These are phyloP conservation scores for Colossoma macropomum DNA, from an alignment of 2,113 vertebrate genomes.

Conservation along the genomic window DNA sequence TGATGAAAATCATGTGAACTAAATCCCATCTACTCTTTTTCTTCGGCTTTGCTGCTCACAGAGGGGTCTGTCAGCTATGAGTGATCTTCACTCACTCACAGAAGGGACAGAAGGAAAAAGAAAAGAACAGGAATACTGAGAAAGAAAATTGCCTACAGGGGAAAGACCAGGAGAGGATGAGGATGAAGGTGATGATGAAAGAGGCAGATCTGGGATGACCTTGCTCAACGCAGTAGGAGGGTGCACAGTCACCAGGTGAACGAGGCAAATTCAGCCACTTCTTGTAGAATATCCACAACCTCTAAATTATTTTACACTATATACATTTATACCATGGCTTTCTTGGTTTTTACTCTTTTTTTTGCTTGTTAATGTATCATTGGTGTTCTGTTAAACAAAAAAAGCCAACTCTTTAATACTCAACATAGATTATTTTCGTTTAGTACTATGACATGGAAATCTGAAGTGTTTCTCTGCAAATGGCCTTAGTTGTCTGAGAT, in stretches of 20 bases:
- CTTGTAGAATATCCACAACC: background rate
- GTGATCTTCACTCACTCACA: background rate
- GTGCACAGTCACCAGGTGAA: background rate
- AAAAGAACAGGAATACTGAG: background rate
- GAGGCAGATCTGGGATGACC: background rate
- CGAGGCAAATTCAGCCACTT: background rate
- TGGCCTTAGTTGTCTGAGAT: slow-evolving; percentile 60
- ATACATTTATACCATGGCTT: slow-evolving; percentile 72
- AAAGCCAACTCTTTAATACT: slow-evolving; percentile 37
- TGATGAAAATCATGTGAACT: slow-evolving; percentile 21
- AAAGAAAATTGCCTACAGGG: background rate
- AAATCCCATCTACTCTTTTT: background rate
- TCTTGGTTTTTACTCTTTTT: slow-evolving; percentile 41
- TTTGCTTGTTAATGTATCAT: slow-evolving; percentile 54
- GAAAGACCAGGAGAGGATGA: background rate
- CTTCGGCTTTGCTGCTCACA: background rate
- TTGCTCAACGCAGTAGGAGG: too few species aligned
- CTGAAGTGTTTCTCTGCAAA: slow-evolving; percentile 46
- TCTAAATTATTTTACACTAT: slow-evolving; percentile 56
- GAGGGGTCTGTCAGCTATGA: background rate
- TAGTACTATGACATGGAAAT: slow-evolving; percentile 18
- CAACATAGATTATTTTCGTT: background rate
- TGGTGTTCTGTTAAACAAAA: slow-evolving; percentile 40
- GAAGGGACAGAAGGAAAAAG: background rate
- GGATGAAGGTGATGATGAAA: slow-evolving; percentile 16